Percentiles rank a stretch among this genome's conserved stretches.
Conservation (phyloP, 2,113 vertebrate species). For the Chauna torquata region DNA sequence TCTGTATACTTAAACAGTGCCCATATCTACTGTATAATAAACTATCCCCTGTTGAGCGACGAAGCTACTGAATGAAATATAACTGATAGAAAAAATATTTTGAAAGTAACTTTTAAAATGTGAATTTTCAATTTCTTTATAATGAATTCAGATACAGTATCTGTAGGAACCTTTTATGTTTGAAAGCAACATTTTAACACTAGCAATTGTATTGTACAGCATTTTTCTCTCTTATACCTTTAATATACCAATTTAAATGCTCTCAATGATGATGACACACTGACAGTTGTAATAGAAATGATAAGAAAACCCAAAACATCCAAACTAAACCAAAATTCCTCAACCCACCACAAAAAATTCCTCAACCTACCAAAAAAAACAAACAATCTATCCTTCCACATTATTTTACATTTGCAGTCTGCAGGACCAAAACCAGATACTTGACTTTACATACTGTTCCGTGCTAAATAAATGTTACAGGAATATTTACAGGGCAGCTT, state of each 20-base stretch:
- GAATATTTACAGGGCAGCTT: neutral
- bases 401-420: neutral
- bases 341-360: neutral
- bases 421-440: neutral
- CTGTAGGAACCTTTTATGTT: neutral
- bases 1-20: neutral
- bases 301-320: neutral
- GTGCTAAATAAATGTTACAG: neutral
- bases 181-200: constrained; percentile 27
- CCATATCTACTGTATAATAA: neutral
- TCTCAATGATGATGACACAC: neutral
- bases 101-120: constrained; percentile 1
- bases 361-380: too few relatives aligned
- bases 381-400: neutral
- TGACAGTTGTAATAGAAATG: neutral
- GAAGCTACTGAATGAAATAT: neutral
- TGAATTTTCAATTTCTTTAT: neutral
- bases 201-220: neutral
- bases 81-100: neutral
- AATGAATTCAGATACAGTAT: neutral
- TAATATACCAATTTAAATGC: neutral
- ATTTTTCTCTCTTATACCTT: neutral
- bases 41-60: neutral
- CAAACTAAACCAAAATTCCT: neutral
- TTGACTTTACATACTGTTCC: neutral